Evolutionary conservation across 2,888 invertebrate species (phyloP), one percentile per base, ranked within the genome.

Genomic region (Ligdia adustata): DNA sequence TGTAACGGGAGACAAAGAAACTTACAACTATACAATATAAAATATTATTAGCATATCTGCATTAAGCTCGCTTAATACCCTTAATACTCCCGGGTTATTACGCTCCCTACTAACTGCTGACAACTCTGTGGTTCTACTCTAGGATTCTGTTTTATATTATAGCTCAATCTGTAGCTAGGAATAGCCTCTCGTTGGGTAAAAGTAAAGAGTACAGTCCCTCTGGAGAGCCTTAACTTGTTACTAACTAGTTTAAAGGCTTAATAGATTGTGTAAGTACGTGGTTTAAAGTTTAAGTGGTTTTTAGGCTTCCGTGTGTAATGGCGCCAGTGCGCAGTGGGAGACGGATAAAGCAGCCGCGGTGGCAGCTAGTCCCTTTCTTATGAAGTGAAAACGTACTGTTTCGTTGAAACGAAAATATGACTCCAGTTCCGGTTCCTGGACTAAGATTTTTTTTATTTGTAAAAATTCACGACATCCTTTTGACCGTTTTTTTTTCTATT

Each of bases 31-130:
- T 47, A 45, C 37, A 41, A 27, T 24, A 42, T 42, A 29, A 28
- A 31, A 39, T 52, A 52, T 56, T 54, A 59, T 45, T 54, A 52
- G 41, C 48, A 48, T 52, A 52, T 48, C 48, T 48, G 44, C 44
- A 44, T 46, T 41, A 48, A 46, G 52, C 43, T 52, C 47, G 50
- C 47, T 53, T 54, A 54, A 55, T 55, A 47, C 47, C 37, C 44
- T 41, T 50, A 52, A 45, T 50, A 50, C 35, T 46, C 22, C 22
- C 22, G 22, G 43, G 22, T 22, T 22, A 7, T 22, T 22, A 22
- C 6, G 4, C 6, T n/a, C 7, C 4, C 7, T 7, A 22, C 6
- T 22, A 7, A 1, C 22, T 22, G 6, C 2, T n/a, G 22, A 6
- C 7, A n/a, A 22, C 6, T 22, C 22, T 22, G 22, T 7, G 22